Conservation (phyloP, 2,797 vertebrate species). For the Premnoplex brunnescens region DNA sequence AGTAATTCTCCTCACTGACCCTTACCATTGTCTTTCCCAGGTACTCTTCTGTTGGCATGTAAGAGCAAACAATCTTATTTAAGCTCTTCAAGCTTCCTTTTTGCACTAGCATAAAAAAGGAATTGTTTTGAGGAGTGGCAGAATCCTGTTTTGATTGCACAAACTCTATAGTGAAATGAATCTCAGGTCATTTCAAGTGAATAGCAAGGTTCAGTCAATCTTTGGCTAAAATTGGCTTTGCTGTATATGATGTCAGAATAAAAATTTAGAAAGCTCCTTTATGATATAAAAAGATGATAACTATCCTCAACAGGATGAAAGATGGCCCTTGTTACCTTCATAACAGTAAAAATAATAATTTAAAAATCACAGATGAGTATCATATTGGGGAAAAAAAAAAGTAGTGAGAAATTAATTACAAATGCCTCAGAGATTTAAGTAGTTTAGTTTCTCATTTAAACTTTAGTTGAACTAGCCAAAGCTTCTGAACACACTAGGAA, state of each 20-base stretch:
- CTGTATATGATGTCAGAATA: background rate
- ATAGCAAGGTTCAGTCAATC: no score
- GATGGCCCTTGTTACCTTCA: background rate
- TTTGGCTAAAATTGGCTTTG: background rate
- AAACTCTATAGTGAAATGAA: no score
- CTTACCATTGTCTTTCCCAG: no score
- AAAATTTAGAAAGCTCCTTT: background rate
- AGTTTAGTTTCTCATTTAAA: background rate
- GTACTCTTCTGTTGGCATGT: no score
- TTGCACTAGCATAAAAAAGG: no score
- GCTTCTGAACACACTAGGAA: background rate
- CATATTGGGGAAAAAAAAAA: background rate
- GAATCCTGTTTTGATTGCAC: no score
- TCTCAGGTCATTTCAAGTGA: no score
- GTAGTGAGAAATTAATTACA: fast-evolving
- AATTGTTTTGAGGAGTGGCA: no score
- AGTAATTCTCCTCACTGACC: no score
- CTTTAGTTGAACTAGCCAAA: background rate
- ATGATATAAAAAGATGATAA: background rate
- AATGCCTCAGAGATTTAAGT: background rate
- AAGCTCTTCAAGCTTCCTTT: no score
- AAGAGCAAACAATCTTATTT: no score
- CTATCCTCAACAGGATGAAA: background rate
- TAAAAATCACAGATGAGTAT: background rate
- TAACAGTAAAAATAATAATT: background rate